Evolutionary conservation across 2,113 vertebrate genomes (phyloP), one percentile per base, ranked within the genome.

Genomic region (Bufo gargarizans): DNA sequence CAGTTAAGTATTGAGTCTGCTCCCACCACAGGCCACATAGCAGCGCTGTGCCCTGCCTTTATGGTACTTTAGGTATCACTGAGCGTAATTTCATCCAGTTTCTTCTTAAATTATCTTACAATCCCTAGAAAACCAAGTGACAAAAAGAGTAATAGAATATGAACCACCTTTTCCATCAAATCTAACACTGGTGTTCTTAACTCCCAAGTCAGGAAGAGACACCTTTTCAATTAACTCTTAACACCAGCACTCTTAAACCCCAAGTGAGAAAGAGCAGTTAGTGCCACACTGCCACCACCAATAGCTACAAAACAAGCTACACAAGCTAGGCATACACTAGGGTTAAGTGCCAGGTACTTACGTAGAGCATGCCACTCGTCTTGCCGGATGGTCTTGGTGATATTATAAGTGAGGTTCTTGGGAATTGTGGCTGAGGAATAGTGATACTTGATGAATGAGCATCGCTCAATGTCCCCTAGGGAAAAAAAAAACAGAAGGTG

Each of bases 331-430:
- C 7, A 6, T n/a, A 13, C 13, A 6, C 20, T 50, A 78, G 77
- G 71, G 43, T 1, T 14, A 45, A 80, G 55, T 17, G 13, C 77
- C 61, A 8, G 78, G 71, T 83, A 99, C 98, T 99, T 95, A 99
- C 98, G 98, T 82, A 99, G 94, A 82, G 98, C 96, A 0, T 99
- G 98, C 98, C 98, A 99, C 91, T 99, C 98, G 33, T 99, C 98
- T 94, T 99, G 98, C 69, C 97, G 96, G 93, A 99, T 99, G n/a
- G 98, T 99, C 96, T 97, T 98, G 67, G 98, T 98, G 94, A 98
- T 97, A 94, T 99, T 99, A 94, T 96, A 97, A 63, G 98, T 98
- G 89, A 99, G 97, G 93, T 99, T 99, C 95, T 97, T 98, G 92
- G 98, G 97, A 93, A 99, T 97, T 33, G 95, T 97, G 71, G 97